phyloP scores from a whole-genome alignment of 2,797 vertebrate genomes.

The Streptopelia turtur region DNA sequence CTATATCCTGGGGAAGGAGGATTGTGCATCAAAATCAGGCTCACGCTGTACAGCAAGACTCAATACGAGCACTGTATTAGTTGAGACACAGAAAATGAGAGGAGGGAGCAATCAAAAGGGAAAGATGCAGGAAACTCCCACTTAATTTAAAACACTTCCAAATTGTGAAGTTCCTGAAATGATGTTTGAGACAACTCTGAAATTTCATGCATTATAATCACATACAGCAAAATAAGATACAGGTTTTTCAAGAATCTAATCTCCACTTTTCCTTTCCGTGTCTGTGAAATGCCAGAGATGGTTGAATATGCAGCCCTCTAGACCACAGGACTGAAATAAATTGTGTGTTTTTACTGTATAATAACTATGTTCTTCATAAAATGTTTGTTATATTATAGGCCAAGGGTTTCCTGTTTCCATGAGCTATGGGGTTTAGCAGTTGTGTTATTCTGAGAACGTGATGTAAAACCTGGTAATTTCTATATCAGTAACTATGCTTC shows the following conservation, averaged over 20 bases:
- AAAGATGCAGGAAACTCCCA: conserved; percentile 31
- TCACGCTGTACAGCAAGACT: neutral
- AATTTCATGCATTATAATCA: neutral
- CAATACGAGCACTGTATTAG: conserved; percentile 49
- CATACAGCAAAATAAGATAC: neutral
- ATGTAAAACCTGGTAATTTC: neutral
- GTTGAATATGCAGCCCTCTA: neutral
- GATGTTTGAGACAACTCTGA: neutral
- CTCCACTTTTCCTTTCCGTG: neutral
- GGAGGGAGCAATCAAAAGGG: conserved; percentile 30
- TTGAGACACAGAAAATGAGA: conserved; percentile 17
- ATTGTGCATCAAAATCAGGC: conserved; percentile 52
- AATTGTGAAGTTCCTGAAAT: neutral
- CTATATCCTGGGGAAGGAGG: neutral
- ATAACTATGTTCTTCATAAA: neutral
- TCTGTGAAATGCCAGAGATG: neutral
- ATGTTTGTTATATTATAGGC: neutral
- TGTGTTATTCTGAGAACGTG: neutral
- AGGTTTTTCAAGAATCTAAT: neutral
- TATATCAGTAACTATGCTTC: neutral
- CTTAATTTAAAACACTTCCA: conserved; percentile 23
- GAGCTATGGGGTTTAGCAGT: neutral
- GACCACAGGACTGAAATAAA: neutral
- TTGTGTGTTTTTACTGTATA: neutral
- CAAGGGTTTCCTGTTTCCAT: neutral